These are phyloP conservation scores for Lasioglossum oenotherae DNA, from an alignment of 2,888 invertebrate species.

Conservation along the genomic window DNA sequence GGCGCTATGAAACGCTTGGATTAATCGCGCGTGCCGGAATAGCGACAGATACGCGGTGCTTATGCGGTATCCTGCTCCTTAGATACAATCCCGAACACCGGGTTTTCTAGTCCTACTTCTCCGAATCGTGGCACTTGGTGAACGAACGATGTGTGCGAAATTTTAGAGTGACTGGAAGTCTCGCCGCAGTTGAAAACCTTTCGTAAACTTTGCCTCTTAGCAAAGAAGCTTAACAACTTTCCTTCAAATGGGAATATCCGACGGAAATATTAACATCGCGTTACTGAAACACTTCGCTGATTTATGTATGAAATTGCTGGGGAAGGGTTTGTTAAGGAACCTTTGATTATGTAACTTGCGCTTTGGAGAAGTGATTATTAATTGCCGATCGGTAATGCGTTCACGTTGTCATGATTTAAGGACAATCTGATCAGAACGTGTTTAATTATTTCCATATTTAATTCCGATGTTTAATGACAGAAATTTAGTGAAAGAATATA, in stretches of 20 bases:
- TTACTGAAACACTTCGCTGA: neutral
- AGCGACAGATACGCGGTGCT: neutral
- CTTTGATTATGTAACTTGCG: neutral
- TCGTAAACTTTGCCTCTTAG: neutral
- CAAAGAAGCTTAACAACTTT: neutral
- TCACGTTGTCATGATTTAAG: too few species aligned
- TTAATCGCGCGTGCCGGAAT: slow-evolving; percentile 1
- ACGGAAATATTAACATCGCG: neutral
- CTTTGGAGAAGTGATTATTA: too few species aligned
- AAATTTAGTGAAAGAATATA: too few species aligned
- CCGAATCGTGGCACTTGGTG: neutral
- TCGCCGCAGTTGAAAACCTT: neutral
- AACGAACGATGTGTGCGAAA: neutral
- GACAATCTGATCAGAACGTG: neutral
- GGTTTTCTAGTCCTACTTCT: neutral
- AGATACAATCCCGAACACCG: neutral
- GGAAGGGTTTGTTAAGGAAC: neutral
- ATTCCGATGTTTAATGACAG: too few species aligned
- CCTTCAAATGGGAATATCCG: neutral
- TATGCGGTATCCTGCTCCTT: neutral
- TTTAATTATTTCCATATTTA: neutral
- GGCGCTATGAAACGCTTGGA: neutral
- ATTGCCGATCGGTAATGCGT: too few species aligned
- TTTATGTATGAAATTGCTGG: neutral
- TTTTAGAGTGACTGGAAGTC: neutral